A percentile compares a stretch with the other conserved stretches of the same genome.
These are phyloP conservation scores for Plectrocnemia conspersa DNA, from an alignment of 1,140 invertebrate genomes.

Conservation along the genomic window DNA sequence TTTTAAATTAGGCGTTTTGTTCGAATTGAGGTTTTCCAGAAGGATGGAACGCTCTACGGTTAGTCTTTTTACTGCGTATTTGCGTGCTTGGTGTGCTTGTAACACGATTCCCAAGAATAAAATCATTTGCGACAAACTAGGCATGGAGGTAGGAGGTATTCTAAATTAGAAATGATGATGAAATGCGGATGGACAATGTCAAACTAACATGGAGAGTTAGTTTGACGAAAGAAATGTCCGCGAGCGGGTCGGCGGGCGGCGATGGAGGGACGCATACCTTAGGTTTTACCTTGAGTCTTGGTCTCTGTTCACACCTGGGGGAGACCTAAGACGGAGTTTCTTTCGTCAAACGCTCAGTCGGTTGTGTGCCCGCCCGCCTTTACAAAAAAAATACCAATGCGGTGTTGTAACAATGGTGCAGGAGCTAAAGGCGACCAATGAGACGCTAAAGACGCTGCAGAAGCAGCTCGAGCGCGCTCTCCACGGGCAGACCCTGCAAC, in stretches of 20 bases:
- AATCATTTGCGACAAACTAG: conserved; percentile 11
- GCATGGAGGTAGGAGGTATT: conserved; percentile 19
- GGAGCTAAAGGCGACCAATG: conserved; percentile 77
- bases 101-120: no score
- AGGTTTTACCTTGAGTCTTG: neutral
- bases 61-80: no score
- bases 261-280: conserved; percentile 41
- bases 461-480: conserved; percentile 69
- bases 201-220: conserved; percentile 35
- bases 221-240: conserved; percentile 41
- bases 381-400: conserved; percentile 17
- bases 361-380: conserved; percentile 7
- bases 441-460: conserved; percentile 73
- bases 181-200: conserved; percentile 36
- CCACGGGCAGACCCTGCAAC: conserved; percentile 57
- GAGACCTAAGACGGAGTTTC: conserved; percentile 19
- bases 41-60: no score
- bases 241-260: conserved; percentile 40
- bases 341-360: conserved; percentile 34
- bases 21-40: no score
- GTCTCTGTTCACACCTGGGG: neutral
- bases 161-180: no score
- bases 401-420: conserved; percentile 40
- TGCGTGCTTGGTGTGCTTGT: no score
- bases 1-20: no score